Conservation (phyloP, 2,888 invertebrate species). For the Chouioia cunea region DNA sequence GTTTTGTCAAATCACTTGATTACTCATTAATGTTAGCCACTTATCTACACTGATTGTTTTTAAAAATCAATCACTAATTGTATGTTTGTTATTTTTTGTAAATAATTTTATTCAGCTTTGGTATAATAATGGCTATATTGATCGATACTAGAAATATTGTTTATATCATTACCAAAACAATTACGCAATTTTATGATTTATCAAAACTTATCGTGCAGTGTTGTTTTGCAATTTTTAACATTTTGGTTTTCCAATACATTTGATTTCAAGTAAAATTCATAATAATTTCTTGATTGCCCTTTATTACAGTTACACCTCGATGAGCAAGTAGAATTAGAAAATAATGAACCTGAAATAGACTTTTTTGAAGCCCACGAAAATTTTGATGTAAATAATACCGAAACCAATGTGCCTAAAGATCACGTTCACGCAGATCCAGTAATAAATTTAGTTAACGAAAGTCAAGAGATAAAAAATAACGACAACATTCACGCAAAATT, state of each 20-base stretch:
- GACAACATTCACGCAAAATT: constrained; percentile 40
- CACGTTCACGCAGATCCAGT: constrained; percentile 48
- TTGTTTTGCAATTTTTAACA: background rate
- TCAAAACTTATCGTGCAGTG: too few relatives aligned
- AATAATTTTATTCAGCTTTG: constrained; percentile 7
- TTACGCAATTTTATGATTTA: too few relatives aligned
- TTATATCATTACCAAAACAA: constrained; percentile 1
- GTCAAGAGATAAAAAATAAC: constrained; percentile 38
- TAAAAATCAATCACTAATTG: constrained; percentile 26
- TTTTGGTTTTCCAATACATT: constrained; percentile 2
- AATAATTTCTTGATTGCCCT: constrained; percentile 1
- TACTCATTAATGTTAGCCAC: constrained; percentile 10
- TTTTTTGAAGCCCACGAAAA: constrained; percentile 89
- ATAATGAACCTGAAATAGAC: constrained; percentile 82
- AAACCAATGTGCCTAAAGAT: constrained; percentile 51
- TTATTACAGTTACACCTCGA: constrained; percentile 80
- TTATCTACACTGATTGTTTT: background rate
- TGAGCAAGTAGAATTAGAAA: constrained; percentile 70
- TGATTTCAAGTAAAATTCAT: background rate
- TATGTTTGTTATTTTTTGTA: constrained; percentile 11
- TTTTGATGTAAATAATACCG: constrained; percentile 55
- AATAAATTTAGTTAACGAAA: constrained; percentile 40
- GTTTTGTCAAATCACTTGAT: constrained; percentile 50
- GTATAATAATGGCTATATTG: background rate
- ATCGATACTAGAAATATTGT: background rate